Evolutionary conservation across 2,888 invertebrate species (phyloP), one percentile per base, ranked within the genome.

Genomic region (Synergus japonicus): DNA sequence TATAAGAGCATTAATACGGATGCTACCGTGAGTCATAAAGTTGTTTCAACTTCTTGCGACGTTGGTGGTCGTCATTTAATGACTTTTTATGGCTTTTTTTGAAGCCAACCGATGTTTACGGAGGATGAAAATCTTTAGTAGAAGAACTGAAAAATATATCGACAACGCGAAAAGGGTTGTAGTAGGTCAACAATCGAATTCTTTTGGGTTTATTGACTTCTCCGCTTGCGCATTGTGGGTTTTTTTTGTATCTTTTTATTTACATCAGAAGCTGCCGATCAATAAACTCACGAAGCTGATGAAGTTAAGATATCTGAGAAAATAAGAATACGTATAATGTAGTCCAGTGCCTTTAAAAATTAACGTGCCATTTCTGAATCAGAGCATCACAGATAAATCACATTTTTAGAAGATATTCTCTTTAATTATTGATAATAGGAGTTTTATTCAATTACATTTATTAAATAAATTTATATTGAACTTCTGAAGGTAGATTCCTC

Each of bases 21-120:
- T 80, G 89, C 89, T 89, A 90, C 89, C 85, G 89, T 86, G 83
- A 84, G 84, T 89, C 87, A 85, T 89, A 90, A 90, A 90, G 84
- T 79, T 54, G n/a, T 54, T 54, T 73, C 73, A 54, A 41, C 73
- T 10, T 41, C 73, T 18, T 37, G 73, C 73, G 54, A 49, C 63
- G 76, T 18, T 46, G 76, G 60, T 63, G 76, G 76, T 41, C 64
- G 13, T 76, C 43, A 63, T 15, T 73, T 54, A 54, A 73, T 73
- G 54, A 73, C 37, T 54, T 60, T 67, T 69, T 78, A 65, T 78
- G 46, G 37, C 22, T 22, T 66, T 66, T 65, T 77, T 54, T 49
- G 22, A 77, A 41, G 12, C 65, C 49, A 13, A 22, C 64, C 43
- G 7, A 65, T 65, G 37, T 76, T 76, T 76, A 43, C 63, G 44